Conservation (phyloP, 2,797 vertebrate species). For the Sparidentex hasta region DNA sequence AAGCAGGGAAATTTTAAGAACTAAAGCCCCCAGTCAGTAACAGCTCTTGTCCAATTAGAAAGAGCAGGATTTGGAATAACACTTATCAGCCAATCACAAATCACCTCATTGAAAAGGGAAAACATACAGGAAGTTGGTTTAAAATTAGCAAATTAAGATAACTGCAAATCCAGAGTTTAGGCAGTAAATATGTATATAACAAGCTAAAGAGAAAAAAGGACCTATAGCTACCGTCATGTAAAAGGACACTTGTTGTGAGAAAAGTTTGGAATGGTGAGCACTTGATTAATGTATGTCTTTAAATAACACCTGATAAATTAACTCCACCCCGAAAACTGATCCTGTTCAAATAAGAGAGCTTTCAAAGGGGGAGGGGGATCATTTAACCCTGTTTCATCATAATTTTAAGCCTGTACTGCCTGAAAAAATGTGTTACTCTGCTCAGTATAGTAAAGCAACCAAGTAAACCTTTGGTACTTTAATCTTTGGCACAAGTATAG, state of each 20-base stretch:
- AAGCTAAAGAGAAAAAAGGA: background rate
- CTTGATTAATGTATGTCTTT: background rate
- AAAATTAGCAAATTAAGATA: background rate
- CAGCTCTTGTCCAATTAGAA: slow-evolving; percentile 11
- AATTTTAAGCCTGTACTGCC: background rate
- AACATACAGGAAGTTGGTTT: background rate
- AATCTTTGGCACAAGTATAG: background rate
- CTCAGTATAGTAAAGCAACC: background rate
- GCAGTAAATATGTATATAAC: background rate
- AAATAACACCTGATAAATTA: background rate
- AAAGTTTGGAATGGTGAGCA: background rate
- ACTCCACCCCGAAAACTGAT: background rate
- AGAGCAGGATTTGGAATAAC: background rate
- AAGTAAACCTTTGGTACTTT: background rate
- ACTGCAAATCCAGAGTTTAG: background rate
- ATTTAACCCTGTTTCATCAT: background rate
- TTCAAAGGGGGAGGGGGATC: background rate
- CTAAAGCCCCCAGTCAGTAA: slow-evolving; percentile 22
- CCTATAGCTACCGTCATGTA: background rate
- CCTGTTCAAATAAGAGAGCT: background rate
- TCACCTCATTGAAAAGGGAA: background rate
- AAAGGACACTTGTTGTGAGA: background rate
- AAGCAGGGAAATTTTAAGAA: slow-evolving; percentile 35
- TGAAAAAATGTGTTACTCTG: background rate
- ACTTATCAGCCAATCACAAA: slow-evolving; percentile 6